Evolutionary conservation across 2,888 invertebrate genomes (phyloP), one percentile per base, ranked within the genome.

Genomic region (Caenorhabditis imperialis): DNA sequence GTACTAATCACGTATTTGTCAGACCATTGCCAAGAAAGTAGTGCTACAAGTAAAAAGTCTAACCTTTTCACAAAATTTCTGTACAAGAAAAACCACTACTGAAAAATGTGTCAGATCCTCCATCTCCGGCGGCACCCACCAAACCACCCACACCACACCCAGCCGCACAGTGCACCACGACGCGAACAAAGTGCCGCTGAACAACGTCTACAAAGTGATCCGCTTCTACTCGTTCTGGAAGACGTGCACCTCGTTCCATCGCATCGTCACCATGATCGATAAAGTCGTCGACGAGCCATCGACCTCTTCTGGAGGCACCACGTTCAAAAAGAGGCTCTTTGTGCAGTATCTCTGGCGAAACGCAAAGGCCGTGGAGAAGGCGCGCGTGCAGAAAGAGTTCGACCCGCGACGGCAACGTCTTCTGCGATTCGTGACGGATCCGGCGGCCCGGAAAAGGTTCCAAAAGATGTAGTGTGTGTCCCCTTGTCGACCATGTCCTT

Each of bases 201-300:
- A 60, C 38, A 76, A 87, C 63, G 86, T 86, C 38, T 86, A 87
- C 80, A 86, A 86, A 67, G 88, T 88, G 37, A 84, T 87, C 35
- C 79, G 88, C 4, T 87, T 86, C 81, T 88, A 88, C 75, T 84
- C 84, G 42, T 88, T 88, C 78, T 88, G 88, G 88, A 84, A 84
- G 54, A 86, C 87, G 23, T 88, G 88, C 78, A 88, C 88, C 1
- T 82, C 84, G 12, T 88, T 88, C 78, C 88, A 88, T 75, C 84
- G 88, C 6, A 88, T 88, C 37, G 86, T 88, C 23, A 88, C 88
- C 6, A 84, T 88, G 86, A 87, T 88, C 55, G 87, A 86, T 54
- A 84, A 84, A 50, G 83, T 84, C 5, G 63, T 72, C 30, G 79
- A 73, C 40, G 79, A 77, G 33, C 81, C 83, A 16, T 73, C 73